Conservation (phyloP, 2,888 invertebrate species). For the Neria commutata region DNA sequence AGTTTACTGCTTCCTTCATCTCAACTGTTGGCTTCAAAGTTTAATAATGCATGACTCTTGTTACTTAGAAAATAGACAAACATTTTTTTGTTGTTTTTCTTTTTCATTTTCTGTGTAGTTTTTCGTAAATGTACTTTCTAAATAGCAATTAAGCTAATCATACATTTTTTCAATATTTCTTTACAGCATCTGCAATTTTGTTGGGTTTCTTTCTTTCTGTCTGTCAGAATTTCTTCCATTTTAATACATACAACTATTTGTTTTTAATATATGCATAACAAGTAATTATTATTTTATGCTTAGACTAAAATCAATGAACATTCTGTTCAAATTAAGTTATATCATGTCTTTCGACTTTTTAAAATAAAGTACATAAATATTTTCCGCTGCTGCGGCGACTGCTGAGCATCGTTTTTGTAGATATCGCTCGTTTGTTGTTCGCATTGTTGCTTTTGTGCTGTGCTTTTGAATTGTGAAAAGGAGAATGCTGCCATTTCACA, state of each 20-base stretch:
- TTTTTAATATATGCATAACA: conserved; percentile 3
- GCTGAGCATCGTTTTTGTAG: background rate
- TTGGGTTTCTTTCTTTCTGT: background rate
- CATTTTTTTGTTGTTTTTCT: conserved; percentile 9
- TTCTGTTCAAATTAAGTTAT: background rate
- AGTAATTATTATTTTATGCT: background rate
- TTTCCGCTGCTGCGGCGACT: background rate
- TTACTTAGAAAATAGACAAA: conserved; percentile 18
- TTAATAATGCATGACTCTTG: background rate
- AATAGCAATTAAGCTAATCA: too few species aligned
- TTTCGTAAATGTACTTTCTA: background rate
- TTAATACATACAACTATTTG: background rate
- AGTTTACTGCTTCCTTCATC: conserved; percentile 3
- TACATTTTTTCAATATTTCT: background rate
- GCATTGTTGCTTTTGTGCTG: too few species aligned
- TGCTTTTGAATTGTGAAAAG: too few species aligned
- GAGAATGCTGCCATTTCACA: too few species aligned
- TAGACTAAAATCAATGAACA: background rate
- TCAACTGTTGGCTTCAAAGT: conserved; percentile 7
- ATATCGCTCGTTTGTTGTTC: too few species aligned
- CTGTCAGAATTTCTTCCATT: too few species aligned
- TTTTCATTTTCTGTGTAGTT: background rate
- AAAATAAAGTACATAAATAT: too few species aligned
- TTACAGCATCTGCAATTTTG: background rate
- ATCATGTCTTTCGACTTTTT: background rate